Percentiles rank a stretch among this genome's conserved stretches.
phyloP scores from a whole-genome alignment of 1,140 invertebrate species.

The Scaptomyza hsui region DNA sequence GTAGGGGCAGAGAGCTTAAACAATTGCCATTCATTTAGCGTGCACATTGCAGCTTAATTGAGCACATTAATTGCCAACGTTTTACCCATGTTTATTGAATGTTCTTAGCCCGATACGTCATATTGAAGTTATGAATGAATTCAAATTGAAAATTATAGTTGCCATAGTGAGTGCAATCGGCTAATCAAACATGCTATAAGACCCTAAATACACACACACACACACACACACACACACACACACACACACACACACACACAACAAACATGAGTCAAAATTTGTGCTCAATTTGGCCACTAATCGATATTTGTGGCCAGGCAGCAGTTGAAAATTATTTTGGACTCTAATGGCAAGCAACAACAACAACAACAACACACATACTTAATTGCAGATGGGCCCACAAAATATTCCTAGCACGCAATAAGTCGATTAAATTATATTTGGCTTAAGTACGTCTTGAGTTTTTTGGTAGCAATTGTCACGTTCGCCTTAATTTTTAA shows the following conservation, averaged over 20 bases:
- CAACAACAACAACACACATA: slow-evolving; percentile 10
- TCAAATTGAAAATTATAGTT: slow-evolving; percentile 30
- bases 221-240: slow-evolving; percentile 18
- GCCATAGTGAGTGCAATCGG: slow-evolving; percentile 21
- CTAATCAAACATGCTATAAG: slow-evolving; percentile 36
- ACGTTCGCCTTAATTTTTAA: slow-evolving; percentile 36
- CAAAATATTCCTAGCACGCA: slow-evolving; percentile 71
- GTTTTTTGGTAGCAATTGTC: slow-evolving; percentile 10
- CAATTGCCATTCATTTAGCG: slow-evolving; percentile 49
- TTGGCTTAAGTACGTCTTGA: slow-evolving; percentile 38
- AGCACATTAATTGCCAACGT: slow-evolving; percentile 47
- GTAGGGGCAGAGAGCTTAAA: background rate
- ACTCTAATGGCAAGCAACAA: slow-evolving; percentile 55
- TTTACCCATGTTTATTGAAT: slow-evolving; percentile 39
- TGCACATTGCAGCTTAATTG: slow-evolving; percentile 71
- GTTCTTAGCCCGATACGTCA: background rate
- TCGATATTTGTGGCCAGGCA: slow-evolving; percentile 55
- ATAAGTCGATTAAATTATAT: slow-evolving; percentile 78
- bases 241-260: slow-evolving; percentile 24
- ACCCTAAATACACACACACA: slow-evolving; percentile 21
- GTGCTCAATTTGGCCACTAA: slow-evolving; percentile 31
- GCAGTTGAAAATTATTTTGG: slow-evolving; percentile 74
- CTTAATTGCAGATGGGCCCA: slow-evolving; percentile 53
- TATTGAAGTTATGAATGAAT: slow-evolving; percentile 57
- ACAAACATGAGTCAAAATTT: slow-evolving; percentile 23